Percentiles rank a stretch among this genome's conserved stretches.
Evolutionary conservation across 1,140 invertebrate genomes (phyloP).

Genomic region (Drosophila rhopaloa): DNA sequence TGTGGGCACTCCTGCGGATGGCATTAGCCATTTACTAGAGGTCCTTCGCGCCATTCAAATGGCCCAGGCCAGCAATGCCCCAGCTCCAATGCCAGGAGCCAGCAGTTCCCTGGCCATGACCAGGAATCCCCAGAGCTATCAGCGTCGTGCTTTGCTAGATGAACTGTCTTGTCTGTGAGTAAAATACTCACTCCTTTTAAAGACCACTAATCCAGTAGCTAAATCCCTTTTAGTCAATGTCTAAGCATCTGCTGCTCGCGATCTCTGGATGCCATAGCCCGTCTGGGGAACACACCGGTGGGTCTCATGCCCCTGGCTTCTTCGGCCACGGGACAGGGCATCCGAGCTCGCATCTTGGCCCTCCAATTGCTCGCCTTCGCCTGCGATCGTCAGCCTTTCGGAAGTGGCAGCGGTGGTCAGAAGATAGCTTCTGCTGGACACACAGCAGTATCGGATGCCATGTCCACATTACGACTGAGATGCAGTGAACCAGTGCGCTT

Average conservation of each 20-base stretch:
- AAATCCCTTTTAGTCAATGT: slow-evolving; percentile 87
- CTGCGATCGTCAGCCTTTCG: slow-evolving; percentile 88
- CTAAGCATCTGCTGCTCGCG: slow-evolving; percentile 91
- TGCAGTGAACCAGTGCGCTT: slow-evolving; percentile 97
- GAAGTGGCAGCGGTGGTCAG: slow-evolving; percentile 72
- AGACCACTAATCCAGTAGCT: background rate
- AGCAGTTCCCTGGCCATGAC: slow-evolving; percentile 85
- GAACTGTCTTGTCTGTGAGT: slow-evolving; percentile 93
- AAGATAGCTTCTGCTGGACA: slow-evolving; percentile 87
- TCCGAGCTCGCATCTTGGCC: slow-evolving; percentile 77
- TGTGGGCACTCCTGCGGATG: slow-evolving; percentile 92
- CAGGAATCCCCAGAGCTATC: slow-evolving; percentile 86
- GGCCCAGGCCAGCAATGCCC: slow-evolving; percentile 86
- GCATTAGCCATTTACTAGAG: slow-evolving; percentile 91
- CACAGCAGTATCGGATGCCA: slow-evolving; percentile 93
- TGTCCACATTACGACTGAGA: slow-evolving; percentile 93
- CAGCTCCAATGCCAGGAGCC: slow-evolving; percentile 72
- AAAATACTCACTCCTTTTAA: background rate
- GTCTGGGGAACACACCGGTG: slow-evolving; percentile 90
- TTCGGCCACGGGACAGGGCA: slow-evolving; percentile 86
- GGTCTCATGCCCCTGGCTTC: slow-evolving; percentile 94
- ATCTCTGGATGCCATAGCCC: slow-evolving; percentile 90
- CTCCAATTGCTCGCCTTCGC: slow-evolving; percentile 90
- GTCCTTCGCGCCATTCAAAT: slow-evolving; percentile 93
- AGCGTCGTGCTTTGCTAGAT: slow-evolving; percentile 91